Evolutionary conservation across 37 sponge, comb jelly and placozoan genomes (phyloP), one percentile per base, ranked within the genome.

Genomic region (Trichoplax adhaerens): DNA sequence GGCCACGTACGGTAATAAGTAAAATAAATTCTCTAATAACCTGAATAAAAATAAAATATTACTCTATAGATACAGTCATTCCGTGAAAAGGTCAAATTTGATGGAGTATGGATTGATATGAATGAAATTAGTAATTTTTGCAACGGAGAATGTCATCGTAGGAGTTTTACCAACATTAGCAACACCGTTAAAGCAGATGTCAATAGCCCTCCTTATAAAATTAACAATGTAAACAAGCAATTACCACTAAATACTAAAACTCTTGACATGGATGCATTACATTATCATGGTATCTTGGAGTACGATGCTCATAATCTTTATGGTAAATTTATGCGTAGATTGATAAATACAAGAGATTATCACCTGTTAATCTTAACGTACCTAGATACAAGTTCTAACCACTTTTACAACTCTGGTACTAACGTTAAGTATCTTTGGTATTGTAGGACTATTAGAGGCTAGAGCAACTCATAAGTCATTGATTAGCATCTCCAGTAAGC

Each of bases 71-170:
- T 29, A 29, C 29, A 29, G 29, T 29, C 29, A 29, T 29, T 29
- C 29, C 29, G 29, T 29, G 29, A 29, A 29, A 29, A 29, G 1
- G 55, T 93, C 2, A 57, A 72, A 48, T 78, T 93, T 3, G 96
- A 95, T 78, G 96, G 96, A 0, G 74, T 95, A 65, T 95, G 96
- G 96, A 81, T 95, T 58, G 91, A 95, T 72, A 95, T 95, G 96
- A 95, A 95, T 78, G 96, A 95, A 71, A 77, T 77, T 48, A 87
- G 88, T 55, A 95, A 95, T 76, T 95, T 95, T 68, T 93, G 89
- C 62, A 78, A 77, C 77, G 94, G 94, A 69, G 89, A 70, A 3
- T 92, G 94, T 58, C 48, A 67, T 56, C 68, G 10, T 50, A 46
- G 10, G 8, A n/a, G 29, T 29, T 29, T 6, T 57, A 46, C 2